Base-by-base conservation (phyloP, 2,797 vertebrate genomes). In the Falco biarmicus region DNA sequence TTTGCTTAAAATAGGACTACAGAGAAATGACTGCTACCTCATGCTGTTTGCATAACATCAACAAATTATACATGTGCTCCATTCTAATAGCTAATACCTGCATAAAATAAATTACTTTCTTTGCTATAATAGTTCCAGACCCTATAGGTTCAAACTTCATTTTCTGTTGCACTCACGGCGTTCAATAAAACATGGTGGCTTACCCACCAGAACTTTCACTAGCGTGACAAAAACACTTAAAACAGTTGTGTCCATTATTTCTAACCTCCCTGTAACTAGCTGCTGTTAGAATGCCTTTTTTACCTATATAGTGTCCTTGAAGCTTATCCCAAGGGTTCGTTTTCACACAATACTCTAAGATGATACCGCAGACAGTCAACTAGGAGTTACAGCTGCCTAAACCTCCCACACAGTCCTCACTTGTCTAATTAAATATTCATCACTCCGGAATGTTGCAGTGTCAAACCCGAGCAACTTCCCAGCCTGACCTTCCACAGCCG, bases 371-470 rank as follows among this genome's bases (percentile, higher is more conserved):
- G 90, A 95, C 31, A 63, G 69, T 93, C 94, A 97, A 95, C 64
- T 48, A 93, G 76, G 97, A 97, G 60, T 93, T 77, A 61, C 83
- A 16, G 56, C 84, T 87, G 90, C 89, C 86, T 84, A 94, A 87
- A 81, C 59, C 86, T 90, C 84, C 82, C 80, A 92, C 73, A 86
- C 0, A 10, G 66, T 51, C 90, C 87, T 89, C 86, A 93, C 86
- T 54, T 76, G 87, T 25, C 20, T 82, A 54, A 97, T 98, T 92
- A 98, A 98, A 98, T 97, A 98, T 98, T 98, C 97, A 98, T 97
- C 95, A 96, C 88, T 88, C 93, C 77, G 73, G 47, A 96, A 90
- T 6, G 48, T 71, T 90, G 94, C 88, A 83, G 87, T 82, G 86
- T 95, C 95, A 93, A 93, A 97, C 61, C 65, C 3, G 28, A 97